phyloP scores from a whole-genome alignment of 1,140 invertebrate genomes.

The Calycopis cecrops region DNA sequence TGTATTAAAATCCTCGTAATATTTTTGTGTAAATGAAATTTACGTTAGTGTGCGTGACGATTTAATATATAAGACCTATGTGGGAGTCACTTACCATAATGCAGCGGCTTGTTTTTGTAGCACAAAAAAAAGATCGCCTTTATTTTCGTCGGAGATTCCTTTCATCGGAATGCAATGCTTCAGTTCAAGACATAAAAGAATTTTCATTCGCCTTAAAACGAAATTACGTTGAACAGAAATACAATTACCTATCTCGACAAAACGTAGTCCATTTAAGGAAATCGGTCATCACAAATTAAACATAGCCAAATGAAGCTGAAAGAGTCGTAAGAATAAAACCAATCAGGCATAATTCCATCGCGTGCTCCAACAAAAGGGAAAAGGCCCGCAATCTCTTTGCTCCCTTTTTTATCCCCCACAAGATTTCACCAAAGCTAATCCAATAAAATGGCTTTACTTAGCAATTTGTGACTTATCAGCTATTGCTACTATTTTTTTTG shows the following conservation, averaged over 20 bases:
- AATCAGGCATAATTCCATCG: conserved; percentile 61
- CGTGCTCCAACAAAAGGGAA: conserved; percentile 52
- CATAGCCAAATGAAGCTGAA: conserved; percentile 29
- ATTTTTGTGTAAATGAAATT: no score
- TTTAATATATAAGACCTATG: no score
- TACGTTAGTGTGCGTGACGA: no score
- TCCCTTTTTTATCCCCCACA: conserved; percentile 42
- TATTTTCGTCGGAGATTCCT: no score
- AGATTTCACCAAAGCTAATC: conserved; percentile 43
- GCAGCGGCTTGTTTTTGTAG: no score
- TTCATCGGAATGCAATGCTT: no score
- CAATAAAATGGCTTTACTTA: conserved; percentile 48
- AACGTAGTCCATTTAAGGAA: conserved; percentile 16
- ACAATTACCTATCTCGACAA: conserved; percentile 4
- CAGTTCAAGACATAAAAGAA: no score
- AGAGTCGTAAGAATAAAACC: conserved; percentile 52
- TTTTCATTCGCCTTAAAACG: no score
- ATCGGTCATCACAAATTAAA: conserved; percentile 22
- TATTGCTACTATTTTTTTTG: conserved; percentile 16
- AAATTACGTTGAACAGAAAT: neutral
- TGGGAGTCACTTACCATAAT: no score
- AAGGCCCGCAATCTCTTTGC: conserved; percentile 58
- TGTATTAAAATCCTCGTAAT: no score
- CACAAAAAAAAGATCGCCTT: no score
- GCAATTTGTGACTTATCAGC: conserved; percentile 24